Conservation (phyloP, 2,113 vertebrate genomes). For the Salvelinus namaycush region DNA sequence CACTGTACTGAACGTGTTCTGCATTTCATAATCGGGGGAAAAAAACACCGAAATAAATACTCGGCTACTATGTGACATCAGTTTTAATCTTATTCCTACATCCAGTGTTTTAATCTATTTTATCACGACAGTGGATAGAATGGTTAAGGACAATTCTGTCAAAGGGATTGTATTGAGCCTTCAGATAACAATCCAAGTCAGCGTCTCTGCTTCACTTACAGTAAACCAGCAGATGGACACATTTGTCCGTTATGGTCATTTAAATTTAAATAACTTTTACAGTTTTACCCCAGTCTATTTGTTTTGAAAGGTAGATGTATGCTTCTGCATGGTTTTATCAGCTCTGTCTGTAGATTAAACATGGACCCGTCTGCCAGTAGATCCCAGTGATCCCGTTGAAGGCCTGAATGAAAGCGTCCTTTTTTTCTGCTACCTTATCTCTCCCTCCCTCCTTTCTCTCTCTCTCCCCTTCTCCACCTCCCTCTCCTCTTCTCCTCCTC, state of each 20-base stretch:
- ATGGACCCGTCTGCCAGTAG: constrained; percentile 73
- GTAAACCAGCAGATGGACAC: constrained; percentile 62
- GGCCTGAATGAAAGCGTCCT: constrained; percentile 69
- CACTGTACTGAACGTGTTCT: constrained; percentile 24
- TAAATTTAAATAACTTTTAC: constrained; percentile 89
- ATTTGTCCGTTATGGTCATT: constrained; percentile 75
- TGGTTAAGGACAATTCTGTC: constrained; percentile 44
- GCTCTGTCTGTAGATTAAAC: constrained; percentile 81
- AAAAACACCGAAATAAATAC: not conserved
- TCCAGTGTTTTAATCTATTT: constrained; percentile 5
- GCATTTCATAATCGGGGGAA: not conserved
- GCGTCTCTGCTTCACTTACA: constrained; percentile 54
- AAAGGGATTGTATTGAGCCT: not conserved
- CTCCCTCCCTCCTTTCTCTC: too few relatives aligned
- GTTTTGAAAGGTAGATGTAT: constrained; percentile 76
- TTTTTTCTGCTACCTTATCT: too few relatives aligned
- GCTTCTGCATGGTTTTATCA: constrained; percentile 74
- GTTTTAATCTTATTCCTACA: not conserved
- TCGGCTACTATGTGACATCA: not conserved
- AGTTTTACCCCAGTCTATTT: constrained; percentile 84
- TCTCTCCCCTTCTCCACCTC: too few relatives aligned
- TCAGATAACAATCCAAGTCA: not conserved
- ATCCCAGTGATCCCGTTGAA: constrained; percentile 29
- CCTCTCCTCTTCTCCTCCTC: too few relatives aligned
- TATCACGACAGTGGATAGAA: constrained; percentile 18